These are phyloP conservation scores for Dipodomys stephensi DNA, from an alignment of 2,113 vertebrate genomes.

Conservation along the genomic window DNA sequence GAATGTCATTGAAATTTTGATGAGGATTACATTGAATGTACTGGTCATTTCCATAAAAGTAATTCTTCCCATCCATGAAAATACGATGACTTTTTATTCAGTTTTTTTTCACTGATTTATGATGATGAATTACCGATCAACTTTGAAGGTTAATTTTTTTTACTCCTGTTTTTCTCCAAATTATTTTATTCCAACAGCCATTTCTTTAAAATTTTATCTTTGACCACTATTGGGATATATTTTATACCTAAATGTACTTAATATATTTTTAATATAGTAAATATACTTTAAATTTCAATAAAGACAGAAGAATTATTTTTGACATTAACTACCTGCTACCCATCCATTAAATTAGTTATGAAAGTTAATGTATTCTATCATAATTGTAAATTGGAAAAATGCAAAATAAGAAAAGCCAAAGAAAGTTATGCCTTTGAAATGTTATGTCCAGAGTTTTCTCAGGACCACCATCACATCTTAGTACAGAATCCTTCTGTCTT, in stretches of 20 bases:
- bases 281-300: neutral
- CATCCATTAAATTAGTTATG: neutral
- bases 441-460: neutral
- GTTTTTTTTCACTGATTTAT: no score
- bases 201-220: neutral
- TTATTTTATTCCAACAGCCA: neutral
- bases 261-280: neutral
- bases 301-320: slow-evolving; percentile 1
- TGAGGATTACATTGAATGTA: no score
- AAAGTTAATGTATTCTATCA: neutral
- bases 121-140: neutral
- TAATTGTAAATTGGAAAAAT: slow-evolving; percentile 1
- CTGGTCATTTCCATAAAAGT: no score
- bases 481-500: neutral
- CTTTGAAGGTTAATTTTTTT: neutral
- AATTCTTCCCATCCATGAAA: no score
- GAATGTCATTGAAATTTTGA: no score
- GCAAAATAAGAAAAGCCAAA: neutral
- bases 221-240: neutral
- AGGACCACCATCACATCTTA: neutral
- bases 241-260: neutral
- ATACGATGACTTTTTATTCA: no score
- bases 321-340: neutral
- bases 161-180: neutral
- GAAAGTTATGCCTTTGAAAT: slow-evolving; percentile 11